Conservation (phyloP, 2,888 invertebrate genomes). For the Shargacucullia verbasci region DNA sequence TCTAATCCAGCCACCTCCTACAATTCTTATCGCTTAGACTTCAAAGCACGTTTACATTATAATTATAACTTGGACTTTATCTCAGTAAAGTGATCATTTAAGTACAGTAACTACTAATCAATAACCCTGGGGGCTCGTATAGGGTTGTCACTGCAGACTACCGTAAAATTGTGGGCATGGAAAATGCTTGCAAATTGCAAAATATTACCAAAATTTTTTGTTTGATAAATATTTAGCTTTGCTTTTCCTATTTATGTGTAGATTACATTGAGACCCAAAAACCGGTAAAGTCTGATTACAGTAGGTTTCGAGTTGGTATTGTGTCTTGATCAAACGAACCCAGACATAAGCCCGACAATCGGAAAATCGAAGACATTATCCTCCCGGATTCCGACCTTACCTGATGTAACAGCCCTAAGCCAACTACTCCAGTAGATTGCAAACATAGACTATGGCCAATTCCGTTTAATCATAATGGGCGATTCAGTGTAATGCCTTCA, state of each 20-base stretch:
- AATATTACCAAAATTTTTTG: not conserved
- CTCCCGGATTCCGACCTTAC: constrained; percentile 1
- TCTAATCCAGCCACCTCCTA: constrained; percentile 49
- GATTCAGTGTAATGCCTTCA: constrained; percentile 86
- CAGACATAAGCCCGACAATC: not conserved
- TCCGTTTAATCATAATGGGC: constrained; percentile 83
- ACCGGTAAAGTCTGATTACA: not conserved
- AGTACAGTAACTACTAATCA: constrained; percentile 75
- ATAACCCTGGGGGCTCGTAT: constrained; percentile 71
- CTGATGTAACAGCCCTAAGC: constrained; percentile 44
- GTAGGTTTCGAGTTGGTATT: not conserved
- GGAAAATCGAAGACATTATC: not conserved
- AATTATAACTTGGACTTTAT: constrained; percentile 66
- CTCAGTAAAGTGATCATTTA: constrained; percentile 68
- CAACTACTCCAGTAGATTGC: constrained; percentile 76
- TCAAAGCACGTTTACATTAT: constrained; percentile 62
- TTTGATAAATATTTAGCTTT: too few species aligned
- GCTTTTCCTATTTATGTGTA: not conserved
- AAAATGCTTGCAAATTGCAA: not conserved
- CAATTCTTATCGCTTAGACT: constrained; percentile 54
- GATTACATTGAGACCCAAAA: not conserved
- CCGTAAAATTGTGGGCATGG: not conserved
- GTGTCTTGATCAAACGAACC: not conserved
- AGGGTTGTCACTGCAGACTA: constrained; percentile 41
- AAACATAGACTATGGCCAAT: constrained; percentile 78